Evolutionary conservation across 1,140 invertebrate species (phyloP).

Genomic region (Drosophila hydei): DNA sequence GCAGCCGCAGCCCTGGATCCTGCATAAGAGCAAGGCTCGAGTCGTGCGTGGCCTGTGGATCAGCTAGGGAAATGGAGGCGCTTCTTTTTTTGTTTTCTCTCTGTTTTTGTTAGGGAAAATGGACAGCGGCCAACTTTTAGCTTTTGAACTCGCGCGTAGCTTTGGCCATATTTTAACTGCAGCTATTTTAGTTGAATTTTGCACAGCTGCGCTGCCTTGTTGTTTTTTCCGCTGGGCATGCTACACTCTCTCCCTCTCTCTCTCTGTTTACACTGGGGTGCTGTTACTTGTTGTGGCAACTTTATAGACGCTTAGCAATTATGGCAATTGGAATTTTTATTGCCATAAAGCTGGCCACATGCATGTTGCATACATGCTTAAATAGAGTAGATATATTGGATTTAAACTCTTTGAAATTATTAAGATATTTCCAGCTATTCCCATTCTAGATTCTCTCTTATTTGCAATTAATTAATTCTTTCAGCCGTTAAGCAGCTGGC

Average conservation of each 20-base stretch:
- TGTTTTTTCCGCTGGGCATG: conserved; percentile 46
- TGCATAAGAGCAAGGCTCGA: conserved; percentile 17
- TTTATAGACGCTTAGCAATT: conserved; percentile 77
- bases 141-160: conserved; percentile 54
- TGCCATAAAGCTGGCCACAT: conserved; percentile 35
- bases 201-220: conserved; percentile 13
- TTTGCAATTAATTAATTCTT: conserved; percentile 24
- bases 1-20: not conserved
- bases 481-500: not conserved
- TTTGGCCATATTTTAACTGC: conserved; percentile 73
- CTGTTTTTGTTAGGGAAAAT: conserved; percentile 7
- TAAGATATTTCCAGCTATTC: not conserved
- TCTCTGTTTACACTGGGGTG: conserved; percentile 26
- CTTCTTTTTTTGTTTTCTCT: not conserved
- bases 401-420: not conserved
- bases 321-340: conserved; percentile 65
- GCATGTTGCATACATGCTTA: conserved; percentile 6
- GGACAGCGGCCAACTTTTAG: conserved; percentile 44
- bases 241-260: conserved; percentile 40
- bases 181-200: conserved; percentile 70
- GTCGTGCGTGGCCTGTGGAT: conserved; percentile 42
- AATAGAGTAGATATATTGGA: not conserved
- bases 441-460: not conserved
- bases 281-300: conserved; percentile 68
- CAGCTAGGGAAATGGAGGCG: conserved; percentile 53